phyloP scores from a whole-genome alignment of 2,888 invertebrate genomes.

The Xestia ashworthii region DNA sequence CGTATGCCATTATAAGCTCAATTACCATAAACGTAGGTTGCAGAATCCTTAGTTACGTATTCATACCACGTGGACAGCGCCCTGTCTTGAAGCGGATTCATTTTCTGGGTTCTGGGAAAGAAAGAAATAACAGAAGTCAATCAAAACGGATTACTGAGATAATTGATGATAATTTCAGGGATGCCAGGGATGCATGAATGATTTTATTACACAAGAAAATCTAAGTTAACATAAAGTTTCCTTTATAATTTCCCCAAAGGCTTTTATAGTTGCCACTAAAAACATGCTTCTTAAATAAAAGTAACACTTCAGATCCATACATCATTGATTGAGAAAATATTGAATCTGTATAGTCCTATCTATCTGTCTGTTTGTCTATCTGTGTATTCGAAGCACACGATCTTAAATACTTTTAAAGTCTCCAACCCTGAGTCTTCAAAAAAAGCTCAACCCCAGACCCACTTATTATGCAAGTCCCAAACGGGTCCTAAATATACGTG shows the following conservation, averaged over 20 bases:
- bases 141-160: neutral
- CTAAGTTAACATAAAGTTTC: neutral
- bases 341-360: too few species aligned
- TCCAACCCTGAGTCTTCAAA: neutral
- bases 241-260: neutral
- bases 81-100: constrained; percentile 23
- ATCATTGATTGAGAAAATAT: neutral
- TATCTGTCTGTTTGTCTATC: neutral
- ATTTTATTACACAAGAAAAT: neutral
- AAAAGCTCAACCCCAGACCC: neutral
- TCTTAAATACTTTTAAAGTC: neutral
- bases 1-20: constrained; percentile 64
- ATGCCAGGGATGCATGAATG: neutral
- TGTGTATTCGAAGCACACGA: neutral
- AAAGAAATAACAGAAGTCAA: neutral
- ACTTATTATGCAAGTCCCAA: constrained; percentile 30
- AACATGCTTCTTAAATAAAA: neutral
- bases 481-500: constrained; percentile 44
- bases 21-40: constrained; percentile 70
- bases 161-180: neutral
- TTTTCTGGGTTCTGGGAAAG: constrained; percentile 26
- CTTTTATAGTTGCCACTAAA: neutral
- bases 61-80: constrained; percentile 49
- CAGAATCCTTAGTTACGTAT: constrained; percentile 67
- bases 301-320: neutral